These are phyloP conservation scores for Morpho achilles DNA, from an alignment of 2,888 invertebrate species.

Conservation along the genomic window DNA sequence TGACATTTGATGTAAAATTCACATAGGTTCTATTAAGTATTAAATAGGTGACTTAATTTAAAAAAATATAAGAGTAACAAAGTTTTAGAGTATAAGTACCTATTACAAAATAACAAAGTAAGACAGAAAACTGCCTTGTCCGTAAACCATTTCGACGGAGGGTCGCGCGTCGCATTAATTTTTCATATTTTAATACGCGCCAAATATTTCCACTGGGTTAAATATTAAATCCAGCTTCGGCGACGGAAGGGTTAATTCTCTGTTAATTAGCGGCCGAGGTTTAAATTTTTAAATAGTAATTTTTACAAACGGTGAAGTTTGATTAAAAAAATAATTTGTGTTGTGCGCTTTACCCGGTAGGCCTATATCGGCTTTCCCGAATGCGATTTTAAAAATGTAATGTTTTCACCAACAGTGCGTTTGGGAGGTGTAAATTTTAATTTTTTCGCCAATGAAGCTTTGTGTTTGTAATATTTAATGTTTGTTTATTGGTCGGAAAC, in stretches of 20 bases:
- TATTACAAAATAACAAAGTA: conserved; percentile 5
- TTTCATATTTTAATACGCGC: conserved; percentile 78
- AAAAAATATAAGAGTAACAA: too few relatives aligned
- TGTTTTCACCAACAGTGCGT: conserved; percentile 54
- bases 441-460: conserved; percentile 63
- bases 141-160: conserved; percentile 29
- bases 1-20: too few relatives aligned
- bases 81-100: not conserved
- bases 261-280: conserved; percentile 72
- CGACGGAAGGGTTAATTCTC: conserved; percentile 79
- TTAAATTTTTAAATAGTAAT: conserved; percentile 78
- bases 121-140: conserved; percentile 9
- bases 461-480: conserved; percentile 63
- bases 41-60: too few relatives aligned
- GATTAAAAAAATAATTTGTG: conserved; percentile 67
- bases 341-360: conserved; percentile 59
- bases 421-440: conserved; percentile 68
- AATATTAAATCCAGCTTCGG: conserved; percentile 71
- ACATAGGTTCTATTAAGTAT: too few relatives aligned
- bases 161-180: conserved; percentile 61
- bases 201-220: conserved; percentile 75
- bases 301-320: conserved; percentile 79
- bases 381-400: conserved; percentile 76
- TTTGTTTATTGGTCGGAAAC: conserved; percentile 65
- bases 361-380: conserved; percentile 64